These are phyloP conservation scores for Apistogramma diplotaenia DNA, from an alignment of 2,113 vertebrate genomes.

Conservation along the genomic window DNA sequence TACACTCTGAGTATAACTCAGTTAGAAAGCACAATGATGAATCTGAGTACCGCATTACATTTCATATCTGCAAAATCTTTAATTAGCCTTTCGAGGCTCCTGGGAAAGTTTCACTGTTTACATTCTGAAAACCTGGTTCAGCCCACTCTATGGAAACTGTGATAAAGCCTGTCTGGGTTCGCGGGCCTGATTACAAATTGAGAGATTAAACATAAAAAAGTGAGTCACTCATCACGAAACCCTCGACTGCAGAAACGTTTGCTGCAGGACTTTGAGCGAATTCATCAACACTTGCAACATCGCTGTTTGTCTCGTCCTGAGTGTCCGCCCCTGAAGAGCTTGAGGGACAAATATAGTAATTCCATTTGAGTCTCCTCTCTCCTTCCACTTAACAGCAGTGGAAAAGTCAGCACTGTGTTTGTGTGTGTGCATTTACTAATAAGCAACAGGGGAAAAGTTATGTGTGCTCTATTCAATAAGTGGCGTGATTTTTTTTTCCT, in stretches of 20 bases:
- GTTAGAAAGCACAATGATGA: not conserved
- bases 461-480: slow-evolving; percentile 11
- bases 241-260: not conserved
- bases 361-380: slow-evolving; percentile 43
- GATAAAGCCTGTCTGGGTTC: slow-evolving; percentile 29
- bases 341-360: slow-evolving; percentile 6
- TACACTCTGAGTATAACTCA: not conserved
- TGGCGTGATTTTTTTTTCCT: not conserved
- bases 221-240: not conserved
- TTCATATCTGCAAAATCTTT: not conserved
- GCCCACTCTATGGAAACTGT: slow-evolving; percentile 9
- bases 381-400: slow-evolving; percentile 15
- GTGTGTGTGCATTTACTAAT: slow-evolving; percentile 24
- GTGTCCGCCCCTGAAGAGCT: not conserved
- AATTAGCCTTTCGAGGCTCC: not conserved
- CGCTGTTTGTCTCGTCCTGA: not conserved
- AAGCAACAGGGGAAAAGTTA: slow-evolving; percentile 1
- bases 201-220: not conserved
- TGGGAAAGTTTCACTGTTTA: slow-evolving; percentile 24
- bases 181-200: slow-evolving; percentile 24
- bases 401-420: slow-evolving; percentile 31
- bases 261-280: not conserved
- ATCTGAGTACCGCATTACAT: rapidly evolving
- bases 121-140: slow-evolving; percentile 10
- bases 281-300: not conserved